phyloP scores from a whole-genome alignment of 1,140 invertebrate species.

The Chelonus insularis region DNA sequence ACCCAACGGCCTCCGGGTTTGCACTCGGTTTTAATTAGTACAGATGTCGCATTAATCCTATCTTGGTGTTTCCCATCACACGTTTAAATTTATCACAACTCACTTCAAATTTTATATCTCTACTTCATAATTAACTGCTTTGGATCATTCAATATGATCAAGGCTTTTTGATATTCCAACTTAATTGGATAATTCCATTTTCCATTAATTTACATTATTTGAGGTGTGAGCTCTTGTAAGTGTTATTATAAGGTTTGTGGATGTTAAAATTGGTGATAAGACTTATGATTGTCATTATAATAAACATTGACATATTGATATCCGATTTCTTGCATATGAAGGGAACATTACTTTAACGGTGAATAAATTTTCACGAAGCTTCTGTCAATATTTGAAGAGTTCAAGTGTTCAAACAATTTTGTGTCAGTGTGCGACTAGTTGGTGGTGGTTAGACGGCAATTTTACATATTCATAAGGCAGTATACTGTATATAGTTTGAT shows the following conservation, averaged over 20 bases:
- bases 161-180: too few species aligned
- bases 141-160: too few species aligned
- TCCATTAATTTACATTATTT: too few species aligned
- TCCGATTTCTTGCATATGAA: neutral
- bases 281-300: neutral
- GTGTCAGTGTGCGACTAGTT: constrained; percentile 15
- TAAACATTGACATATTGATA: neutral
- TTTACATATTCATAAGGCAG: constrained; percentile 49
- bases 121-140: too few species aligned
- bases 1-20: neutral
- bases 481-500: constrained; percentile 33
- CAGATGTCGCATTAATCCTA: constrained; percentile 13
- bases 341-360: constrained; percentile 33
- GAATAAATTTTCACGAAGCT: constrained; percentile 40
- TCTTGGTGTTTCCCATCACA: neutral
- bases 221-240: too few species aligned
- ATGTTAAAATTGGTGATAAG: neutral
- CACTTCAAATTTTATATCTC: too few species aligned
- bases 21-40: constrained; percentile 20
- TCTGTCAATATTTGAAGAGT: constrained; percentile 45
- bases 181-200: too few species aligned
- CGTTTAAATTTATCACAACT: too few species aligned
- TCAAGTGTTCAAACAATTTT: constrained; percentile 41
- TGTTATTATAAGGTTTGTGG: too few species aligned
- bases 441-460: constrained; percentile 28